phyloP scores from a whole-genome alignment of 2,888 invertebrate genomes.

The Drosophila austrosaltans region DNA sequence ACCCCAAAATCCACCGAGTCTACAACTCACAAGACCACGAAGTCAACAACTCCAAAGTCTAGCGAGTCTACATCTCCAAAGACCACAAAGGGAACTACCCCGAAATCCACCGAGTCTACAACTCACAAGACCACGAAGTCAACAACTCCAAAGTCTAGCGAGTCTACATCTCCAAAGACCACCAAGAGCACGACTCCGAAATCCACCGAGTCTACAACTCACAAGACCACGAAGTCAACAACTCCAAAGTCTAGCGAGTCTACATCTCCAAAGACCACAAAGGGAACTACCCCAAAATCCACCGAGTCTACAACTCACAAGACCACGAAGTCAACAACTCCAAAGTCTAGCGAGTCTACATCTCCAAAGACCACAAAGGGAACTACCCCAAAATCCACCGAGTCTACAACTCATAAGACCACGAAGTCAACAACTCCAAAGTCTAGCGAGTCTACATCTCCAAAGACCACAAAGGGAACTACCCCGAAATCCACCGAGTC shows the following conservation, averaged over 20 bases:
- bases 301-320: conserved; percentile 4
- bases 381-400: conserved; percentile 4
- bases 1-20: conserved; percentile 10
- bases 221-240: background rate
- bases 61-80: background rate
- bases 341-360: background rate
- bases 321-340: conserved; percentile 16
- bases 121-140: background rate
- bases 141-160: conserved; percentile 3
- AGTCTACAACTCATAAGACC: background rate
- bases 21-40: conserved; percentile 2
- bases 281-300: conserved; percentile 1
- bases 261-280: background rate
- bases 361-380: background rate
- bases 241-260: background rate
- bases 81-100: conserved; percentile 11
- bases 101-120: background rate
- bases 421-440: conserved; percentile 5
- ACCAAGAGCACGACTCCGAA: conserved; percentile 11
- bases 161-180: conserved; percentile 1
- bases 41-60: background rate
- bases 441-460: background rate
- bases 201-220: background rate
- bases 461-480: background rate
- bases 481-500: conserved; percentile 3